phyloP scores from a whole-genome alignment of 1,140 invertebrate genomes.

The Lutraria rhynchaena region DNA sequence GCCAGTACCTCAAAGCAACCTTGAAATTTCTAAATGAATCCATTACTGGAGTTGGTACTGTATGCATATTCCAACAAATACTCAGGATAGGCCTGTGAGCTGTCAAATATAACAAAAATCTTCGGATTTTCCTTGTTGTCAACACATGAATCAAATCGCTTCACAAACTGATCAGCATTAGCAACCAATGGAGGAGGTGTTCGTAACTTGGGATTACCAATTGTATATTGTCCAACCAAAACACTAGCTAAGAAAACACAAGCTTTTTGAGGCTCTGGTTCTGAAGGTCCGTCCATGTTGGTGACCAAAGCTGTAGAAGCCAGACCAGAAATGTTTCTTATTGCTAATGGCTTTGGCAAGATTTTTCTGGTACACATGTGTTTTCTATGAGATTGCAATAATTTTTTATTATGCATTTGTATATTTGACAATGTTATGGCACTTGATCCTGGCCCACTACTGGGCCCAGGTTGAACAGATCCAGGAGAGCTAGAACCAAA shows the following conservation, averaged over 20 bases:
- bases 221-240: constrained; percentile 60
- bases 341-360: constrained; percentile 12
- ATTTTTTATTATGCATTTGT: not conserved
- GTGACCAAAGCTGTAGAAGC: constrained; percentile 1
- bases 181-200: constrained; percentile 42
- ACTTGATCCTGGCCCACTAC: not conserved
- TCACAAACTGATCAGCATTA: constrained; percentile 56
- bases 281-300: constrained; percentile 4
- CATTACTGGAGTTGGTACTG: no score
- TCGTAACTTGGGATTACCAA: constrained; percentile 40
- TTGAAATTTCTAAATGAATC: no score
- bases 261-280: constrained; percentile 31
- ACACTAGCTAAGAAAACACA: constrained; percentile 65
- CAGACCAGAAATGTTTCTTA: constrained; percentile 13
- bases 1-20: no score
- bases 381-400: not conserved
- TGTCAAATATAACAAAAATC: constrained; percentile 76
- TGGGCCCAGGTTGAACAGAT: constrained; percentile 7
- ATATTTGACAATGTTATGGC: not conserved
- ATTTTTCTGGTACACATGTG: not conserved
- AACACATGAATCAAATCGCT: constrained; percentile 70
- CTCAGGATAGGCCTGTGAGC: constrained; percentile 73
- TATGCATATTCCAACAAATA: constrained; percentile 72
- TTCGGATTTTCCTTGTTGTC: constrained; percentile 66
- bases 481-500: constrained; percentile 18